Conservation (phyloP, 1,140 invertebrate genomes). For the Danaus melanippus region DNA sequence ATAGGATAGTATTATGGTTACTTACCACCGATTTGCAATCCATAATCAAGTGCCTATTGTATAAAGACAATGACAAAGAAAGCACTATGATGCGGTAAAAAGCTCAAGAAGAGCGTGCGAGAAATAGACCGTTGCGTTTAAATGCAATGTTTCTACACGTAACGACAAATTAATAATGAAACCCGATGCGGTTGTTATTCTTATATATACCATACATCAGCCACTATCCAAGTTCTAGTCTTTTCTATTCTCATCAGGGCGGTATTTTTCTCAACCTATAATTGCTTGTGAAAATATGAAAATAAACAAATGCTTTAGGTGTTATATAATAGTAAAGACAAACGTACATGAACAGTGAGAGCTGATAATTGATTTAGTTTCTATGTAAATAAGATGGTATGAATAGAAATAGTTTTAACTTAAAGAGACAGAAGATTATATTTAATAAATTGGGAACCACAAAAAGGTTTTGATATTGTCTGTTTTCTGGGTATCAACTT, state of each 20-base stretch:
- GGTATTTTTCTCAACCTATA: background rate
- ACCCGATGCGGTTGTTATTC: constrained; percentile 36
- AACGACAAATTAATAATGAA: constrained; percentile 41
- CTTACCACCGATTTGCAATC: constrained; percentile 53
- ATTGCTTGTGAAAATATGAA: no score
- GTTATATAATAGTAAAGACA: no score
- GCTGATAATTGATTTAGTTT: no score
- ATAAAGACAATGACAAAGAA: constrained; percentile 44
- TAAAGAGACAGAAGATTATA: no score
- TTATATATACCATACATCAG: constrained; percentile 48
- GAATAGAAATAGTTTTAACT: no score
- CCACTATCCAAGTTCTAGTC: background rate
- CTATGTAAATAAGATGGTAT: no score
- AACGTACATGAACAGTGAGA: no score
- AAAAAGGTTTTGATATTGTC: no score
- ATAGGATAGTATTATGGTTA: constrained; percentile 13
- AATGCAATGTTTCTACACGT: constrained; percentile 14
- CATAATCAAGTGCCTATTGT: constrained; percentile 45
- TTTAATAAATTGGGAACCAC: no score
- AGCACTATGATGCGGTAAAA: constrained; percentile 35
- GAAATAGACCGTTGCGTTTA: constrained; percentile 1
- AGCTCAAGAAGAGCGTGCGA: constrained; percentile 13
- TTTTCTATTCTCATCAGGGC: background rate
- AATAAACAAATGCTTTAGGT: no score
- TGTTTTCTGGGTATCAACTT: no score